Evolutionary conservation across 2,113 vertebrate genomes (phyloP), one percentile per base, ranked within the genome.

Genomic region (Oryzias javanicus): DNA sequence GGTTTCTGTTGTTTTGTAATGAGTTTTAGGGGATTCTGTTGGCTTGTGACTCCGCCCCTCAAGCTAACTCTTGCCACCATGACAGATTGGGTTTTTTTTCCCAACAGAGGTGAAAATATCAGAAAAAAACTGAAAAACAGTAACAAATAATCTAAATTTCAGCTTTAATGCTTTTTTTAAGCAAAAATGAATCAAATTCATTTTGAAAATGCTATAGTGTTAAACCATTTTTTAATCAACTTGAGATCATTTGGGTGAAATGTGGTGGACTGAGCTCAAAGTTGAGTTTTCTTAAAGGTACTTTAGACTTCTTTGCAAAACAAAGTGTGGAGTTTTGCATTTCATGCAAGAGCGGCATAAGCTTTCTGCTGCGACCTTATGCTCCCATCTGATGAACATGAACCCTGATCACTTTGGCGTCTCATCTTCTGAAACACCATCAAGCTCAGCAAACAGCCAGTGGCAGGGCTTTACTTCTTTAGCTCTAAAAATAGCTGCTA

Each of bases 401-500:
- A 64, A 54, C 44, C 24, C 14, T 13, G 59, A 50, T 13, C 1
- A 7, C 42, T 67, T 49, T 67, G 46, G 42, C n/a, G 53, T 58
- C 29, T 70, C 6, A 13, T 67, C 41, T 67, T 60, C 15, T 42
- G 19, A 64, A 56, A 12, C 25, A 3, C 10, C 66, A 52, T 29
- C 27, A 42, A 67, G 52, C 13, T 5, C 22, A 48, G 50, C 25
- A 55, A 75, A 72, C 17, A 49, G 0, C n/a, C 44, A 22, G 54
- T 42, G 55, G 50, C 65, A 72, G 48, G 19, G 53, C 46, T 53
- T 81, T 66, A 56, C 69, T 81, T 63, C 50, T 68, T 79, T 53
- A 3, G 42, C 8, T 71, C 79, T 89, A 85, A 82, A 85, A 83
- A 87, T 87, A 87, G 79, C 72, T 15, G 49, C 55, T 1, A 25